Percentiles rank a stretch among this genome's conserved stretches.
Evolutionary conservation across 2,888 invertebrate genomes (phyloP).

Genomic region (Drosophila austrosaltans): DNA sequence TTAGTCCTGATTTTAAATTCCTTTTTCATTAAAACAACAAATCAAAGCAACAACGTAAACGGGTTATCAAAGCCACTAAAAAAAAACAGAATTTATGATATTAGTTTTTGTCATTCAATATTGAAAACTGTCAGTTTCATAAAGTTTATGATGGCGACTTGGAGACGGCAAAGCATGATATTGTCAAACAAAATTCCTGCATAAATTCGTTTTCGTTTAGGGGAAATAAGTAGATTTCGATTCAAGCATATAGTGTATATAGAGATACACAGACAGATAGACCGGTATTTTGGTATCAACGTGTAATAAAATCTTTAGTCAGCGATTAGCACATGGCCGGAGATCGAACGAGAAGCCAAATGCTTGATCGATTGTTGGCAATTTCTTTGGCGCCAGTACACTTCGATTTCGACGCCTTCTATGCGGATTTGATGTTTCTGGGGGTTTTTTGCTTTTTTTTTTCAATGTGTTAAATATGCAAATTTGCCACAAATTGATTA

Average conservation of each 20-base stretch:
- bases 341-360: conserved; percentile 49
- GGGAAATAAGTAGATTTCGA: conserved; percentile 56
- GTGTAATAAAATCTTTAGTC: conserved; percentile 71
- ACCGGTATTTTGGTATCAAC: conserved; percentile 55
- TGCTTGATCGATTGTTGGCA: conserved; percentile 71
- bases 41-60: background rate
- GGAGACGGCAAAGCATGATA: conserved; percentile 43
- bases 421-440: conserved; percentile 58
- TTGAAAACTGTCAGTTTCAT: conserved; percentile 51
- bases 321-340: conserved; percentile 64
- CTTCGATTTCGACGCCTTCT: conserved; percentile 36
- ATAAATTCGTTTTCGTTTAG: conserved; percentile 59
- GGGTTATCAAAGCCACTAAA: conserved; percentile 12
- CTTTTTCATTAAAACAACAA: too few relatives aligned
- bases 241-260: conserved; percentile 8
- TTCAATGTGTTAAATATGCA: conserved; percentile 67
- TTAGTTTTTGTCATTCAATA: conserved; percentile 37
- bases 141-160: conserved; percentile 70
- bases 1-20: conserved; percentile 13
- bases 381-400: conserved; percentile 77
- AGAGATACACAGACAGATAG: conserved; percentile 15
- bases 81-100: conserved; percentile 50
- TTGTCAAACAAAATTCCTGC: conserved; percentile 60
- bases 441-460: conserved; percentile 51
- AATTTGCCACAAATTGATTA: conserved; percentile 61